Conservation (phyloP, 2,888 invertebrate genomes). For the Altica lythri region DNA sequence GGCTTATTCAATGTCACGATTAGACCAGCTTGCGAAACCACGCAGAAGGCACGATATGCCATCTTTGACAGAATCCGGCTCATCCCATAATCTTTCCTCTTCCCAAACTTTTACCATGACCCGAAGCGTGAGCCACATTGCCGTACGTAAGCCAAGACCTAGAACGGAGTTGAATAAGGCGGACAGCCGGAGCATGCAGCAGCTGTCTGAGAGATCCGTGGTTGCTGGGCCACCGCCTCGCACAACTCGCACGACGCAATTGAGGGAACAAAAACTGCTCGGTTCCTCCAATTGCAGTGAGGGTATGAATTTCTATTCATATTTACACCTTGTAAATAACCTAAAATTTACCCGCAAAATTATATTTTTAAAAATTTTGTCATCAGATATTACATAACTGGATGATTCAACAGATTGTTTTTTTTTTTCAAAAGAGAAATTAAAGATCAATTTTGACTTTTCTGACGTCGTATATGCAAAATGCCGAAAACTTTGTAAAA, state of each 20-base stretch:
- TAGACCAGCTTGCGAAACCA: slow-evolving; percentile 83
- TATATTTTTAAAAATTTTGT: too few relatives aligned
- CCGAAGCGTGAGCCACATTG: slow-evolving; percentile 75
- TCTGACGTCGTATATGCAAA: too few relatives aligned
- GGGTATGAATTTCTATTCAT: slow-evolving; percentile 46
- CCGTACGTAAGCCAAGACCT: slow-evolving; percentile 58
- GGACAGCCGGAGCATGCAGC: slow-evolving; percentile 57
- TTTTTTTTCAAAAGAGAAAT: too few relatives aligned
- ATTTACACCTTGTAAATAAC: too few relatives aligned
- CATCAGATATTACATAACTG: too few relatives aligned
- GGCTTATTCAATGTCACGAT: slow-evolving; percentile 91
- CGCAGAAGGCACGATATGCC: slow-evolving; percentile 60
- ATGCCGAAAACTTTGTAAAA: too few relatives aligned
- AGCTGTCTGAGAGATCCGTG: slow-evolving; percentile 51
- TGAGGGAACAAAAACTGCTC: slow-evolving; percentile 55
- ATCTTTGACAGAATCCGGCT: slow-evolving; percentile 51
- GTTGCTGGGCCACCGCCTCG: slow-evolving; percentile 51
- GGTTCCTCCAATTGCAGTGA: slow-evolving; percentile 53
- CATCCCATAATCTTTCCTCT: slow-evolving; percentile 51
- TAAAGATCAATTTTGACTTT: too few relatives aligned
- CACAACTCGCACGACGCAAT: slow-evolving; percentile 55
- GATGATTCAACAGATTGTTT: too few relatives aligned
- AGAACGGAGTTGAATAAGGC: slow-evolving; percentile 53
- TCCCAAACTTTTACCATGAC: slow-evolving; percentile 60
- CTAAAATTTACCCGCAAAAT: too few relatives aligned